These are phyloP conservation scores for Macropis europaea DNA, from an alignment of 2,888 invertebrate genomes.

Conservation along the genomic window DNA sequence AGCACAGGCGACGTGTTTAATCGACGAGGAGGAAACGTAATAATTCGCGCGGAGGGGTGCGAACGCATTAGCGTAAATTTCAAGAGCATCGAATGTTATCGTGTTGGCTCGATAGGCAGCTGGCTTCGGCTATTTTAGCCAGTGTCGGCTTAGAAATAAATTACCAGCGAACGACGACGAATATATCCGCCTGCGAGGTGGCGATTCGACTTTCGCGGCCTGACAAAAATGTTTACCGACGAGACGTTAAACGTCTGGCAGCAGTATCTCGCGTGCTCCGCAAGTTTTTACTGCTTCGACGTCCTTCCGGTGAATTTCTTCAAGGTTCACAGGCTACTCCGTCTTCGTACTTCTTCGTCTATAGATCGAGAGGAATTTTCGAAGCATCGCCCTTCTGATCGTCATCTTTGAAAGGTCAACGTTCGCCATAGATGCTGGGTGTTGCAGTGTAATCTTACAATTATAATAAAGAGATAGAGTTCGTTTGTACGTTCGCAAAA, in stretches of 20 bases:
- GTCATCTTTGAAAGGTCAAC: no score
- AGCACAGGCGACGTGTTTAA: neutral
- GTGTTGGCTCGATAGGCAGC: conserved; percentile 44
- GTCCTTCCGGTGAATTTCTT: conserved; percentile 18
- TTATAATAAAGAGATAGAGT: no score
- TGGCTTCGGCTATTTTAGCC: conserved; percentile 54
- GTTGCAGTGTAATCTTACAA: no score
- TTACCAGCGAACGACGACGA: conserved; percentile 57
- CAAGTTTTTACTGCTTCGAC: conserved; percentile 37
- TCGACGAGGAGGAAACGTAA: neutral
- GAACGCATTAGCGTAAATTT: conserved; percentile 53
- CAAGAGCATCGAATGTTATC: conserved; percentile 59
- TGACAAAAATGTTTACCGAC: conserved; percentile 56
- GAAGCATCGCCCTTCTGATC: no score
- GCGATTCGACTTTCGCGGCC: conserved; percentile 41
- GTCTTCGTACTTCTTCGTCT: no score
- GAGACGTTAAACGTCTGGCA: conserved; percentile 52
- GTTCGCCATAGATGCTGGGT: no score
- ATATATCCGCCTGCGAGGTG: conserved; percentile 57
- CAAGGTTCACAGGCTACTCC: no score
- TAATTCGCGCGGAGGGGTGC: conserved; percentile 3
- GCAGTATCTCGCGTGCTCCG: conserved; percentile 19
- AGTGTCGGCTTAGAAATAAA: conserved; percentile 55
- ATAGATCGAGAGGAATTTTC: no score
- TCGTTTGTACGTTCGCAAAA: no score